Conservation (phyloP, 2,113 vertebrate genomes). For the Origma solitaria region DNA sequence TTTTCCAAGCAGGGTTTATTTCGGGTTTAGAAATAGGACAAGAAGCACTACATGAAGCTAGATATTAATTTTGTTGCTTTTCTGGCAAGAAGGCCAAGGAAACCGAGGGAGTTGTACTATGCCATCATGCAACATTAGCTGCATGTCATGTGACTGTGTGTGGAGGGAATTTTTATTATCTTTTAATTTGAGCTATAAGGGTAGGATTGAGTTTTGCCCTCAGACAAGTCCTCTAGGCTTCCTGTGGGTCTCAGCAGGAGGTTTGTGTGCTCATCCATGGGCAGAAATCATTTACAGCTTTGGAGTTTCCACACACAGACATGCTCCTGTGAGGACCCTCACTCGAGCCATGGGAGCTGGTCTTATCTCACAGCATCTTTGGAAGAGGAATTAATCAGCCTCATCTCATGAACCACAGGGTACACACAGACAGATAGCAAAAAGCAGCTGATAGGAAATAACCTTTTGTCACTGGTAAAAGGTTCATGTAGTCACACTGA, state of each 20-base stretch:
- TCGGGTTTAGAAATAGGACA: background rate
- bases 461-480: background rate
- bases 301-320: background rate
- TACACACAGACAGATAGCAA: background rate
- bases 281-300: background rate
- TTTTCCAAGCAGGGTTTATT: background rate
- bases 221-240: background rate
- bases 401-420: background rate
- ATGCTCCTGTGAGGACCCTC: background rate
- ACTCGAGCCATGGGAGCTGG: rapidly evolving
- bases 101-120: background rate
- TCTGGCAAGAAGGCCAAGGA: background rate
- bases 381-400: background rate
- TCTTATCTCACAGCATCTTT: background rate
- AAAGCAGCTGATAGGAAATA: background rate
- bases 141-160: rapidly evolving
- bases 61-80: background rate
- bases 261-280: background rate
- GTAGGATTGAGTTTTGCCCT: background rate
- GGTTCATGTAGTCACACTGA: background rate
- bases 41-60: background rate
- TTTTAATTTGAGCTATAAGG: background rate
- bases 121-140: slow-evolving; percentile 5
- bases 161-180: background rate
- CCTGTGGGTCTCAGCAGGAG: background rate